These are phyloP conservation scores for Pachypsylla venusta DNA, from an alignment of 1,140 invertebrate species.

Conservation along the genomic window DNA sequence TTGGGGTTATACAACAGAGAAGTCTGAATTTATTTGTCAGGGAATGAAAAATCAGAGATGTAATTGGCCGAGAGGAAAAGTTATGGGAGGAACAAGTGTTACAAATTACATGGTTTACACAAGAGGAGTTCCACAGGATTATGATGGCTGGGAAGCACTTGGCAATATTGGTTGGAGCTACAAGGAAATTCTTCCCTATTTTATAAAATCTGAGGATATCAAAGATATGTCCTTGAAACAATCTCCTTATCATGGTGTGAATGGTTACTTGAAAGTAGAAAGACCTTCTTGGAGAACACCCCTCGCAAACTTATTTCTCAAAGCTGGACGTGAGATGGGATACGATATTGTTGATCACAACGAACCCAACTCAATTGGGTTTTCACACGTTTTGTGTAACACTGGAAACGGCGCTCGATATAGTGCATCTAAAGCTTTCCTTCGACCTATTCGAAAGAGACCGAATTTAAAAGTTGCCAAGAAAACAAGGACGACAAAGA, in stretches of 20 bases:
- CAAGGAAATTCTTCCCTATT: slow-evolving; percentile 59
- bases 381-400: slow-evolving; percentile 41
- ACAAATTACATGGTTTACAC: slow-evolving; percentile 67
- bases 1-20: slow-evolving; percentile 56
- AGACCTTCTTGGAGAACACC: slow-evolving; percentile 42
- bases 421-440: slow-evolving; percentile 42
- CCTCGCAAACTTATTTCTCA: slow-evolving; percentile 33
- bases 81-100: slow-evolving; percentile 51
- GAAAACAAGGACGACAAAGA: slow-evolving; percentile 43
- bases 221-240: slow-evolving; percentile 25
- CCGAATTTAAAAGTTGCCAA: slow-evolving; percentile 52
- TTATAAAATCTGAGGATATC: slow-evolving; percentile 58
- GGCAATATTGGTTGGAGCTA: slow-evolving; percentile 78
- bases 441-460: slow-evolving; percentile 36
- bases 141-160: slow-evolving; percentile 47
- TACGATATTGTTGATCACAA: slow-evolving; percentile 37
- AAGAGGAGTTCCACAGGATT: slow-evolving; percentile 47
- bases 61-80: slow-evolving; percentile 49
- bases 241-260: slow-evolving; percentile 33
- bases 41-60: slow-evolving; percentile 44
- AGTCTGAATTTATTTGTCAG: slow-evolving; percentile 41
- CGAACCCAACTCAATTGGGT: slow-evolving; percentile 43
- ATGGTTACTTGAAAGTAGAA: slow-evolving; percentile 51
- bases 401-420: slow-evolving; percentile 42
- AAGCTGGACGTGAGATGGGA: slow-evolving; percentile 37